phyloP scores from a whole-genome alignment of 2,113 vertebrate genomes.

The Chroicocephalus ridibundus region DNA sequence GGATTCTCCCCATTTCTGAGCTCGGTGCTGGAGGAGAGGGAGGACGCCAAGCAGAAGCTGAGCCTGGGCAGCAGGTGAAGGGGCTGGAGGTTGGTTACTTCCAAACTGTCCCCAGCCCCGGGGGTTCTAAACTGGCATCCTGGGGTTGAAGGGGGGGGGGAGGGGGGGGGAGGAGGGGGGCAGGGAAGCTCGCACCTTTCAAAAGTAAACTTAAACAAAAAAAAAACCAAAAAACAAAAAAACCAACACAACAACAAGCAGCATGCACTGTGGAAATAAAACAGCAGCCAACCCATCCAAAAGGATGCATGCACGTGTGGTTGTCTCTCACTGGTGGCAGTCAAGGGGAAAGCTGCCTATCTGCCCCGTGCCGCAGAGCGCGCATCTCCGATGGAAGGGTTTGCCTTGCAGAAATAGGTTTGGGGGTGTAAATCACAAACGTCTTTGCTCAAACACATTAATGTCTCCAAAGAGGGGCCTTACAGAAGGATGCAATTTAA shows the following conservation, averaged over 20 bases:
- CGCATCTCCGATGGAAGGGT: fast-evolving
- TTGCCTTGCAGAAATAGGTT: neutral
- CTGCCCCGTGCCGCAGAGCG: fast-evolving
- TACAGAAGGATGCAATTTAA: neutral
- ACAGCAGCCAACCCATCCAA: neutral
- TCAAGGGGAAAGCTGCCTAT: fast-evolving
- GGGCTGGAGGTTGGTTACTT: neutral
- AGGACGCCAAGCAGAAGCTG: neutral
- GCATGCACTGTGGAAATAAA: neutral
- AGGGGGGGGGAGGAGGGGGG: no score
- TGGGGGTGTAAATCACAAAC: neutral
- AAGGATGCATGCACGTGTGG: fast-evolving
- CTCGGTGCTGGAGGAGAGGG: neutral
- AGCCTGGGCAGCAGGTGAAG: neutral
- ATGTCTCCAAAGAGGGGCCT: neutral
- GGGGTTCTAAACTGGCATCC: neutral
- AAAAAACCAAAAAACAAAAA: neutral
- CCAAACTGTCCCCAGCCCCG: neutral
- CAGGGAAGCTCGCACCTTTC: neutral
- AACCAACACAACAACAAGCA: neutral
- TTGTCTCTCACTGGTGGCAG: fast-evolving
- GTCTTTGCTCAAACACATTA: neutral
- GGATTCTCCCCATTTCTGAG: neutral
- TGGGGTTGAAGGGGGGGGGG: neutral
- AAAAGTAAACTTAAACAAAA: neutral